Evolutionary conservation across 2,888 invertebrate genomes (phyloP).

Genomic region (Epinotia brunnichana): DNA sequence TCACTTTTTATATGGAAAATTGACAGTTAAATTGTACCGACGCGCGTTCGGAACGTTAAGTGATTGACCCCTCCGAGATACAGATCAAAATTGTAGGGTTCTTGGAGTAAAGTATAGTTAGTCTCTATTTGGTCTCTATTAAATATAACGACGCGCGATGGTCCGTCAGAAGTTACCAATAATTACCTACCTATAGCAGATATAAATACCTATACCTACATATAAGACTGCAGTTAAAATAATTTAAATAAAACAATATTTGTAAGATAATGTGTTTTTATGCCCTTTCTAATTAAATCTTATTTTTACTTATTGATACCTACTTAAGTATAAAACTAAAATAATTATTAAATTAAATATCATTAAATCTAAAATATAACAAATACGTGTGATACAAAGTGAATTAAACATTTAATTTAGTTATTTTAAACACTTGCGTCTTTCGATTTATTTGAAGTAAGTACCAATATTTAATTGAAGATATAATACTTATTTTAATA

Average conservation of each 20-base stretch:
- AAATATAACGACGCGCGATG: no score
- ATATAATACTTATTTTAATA: background rate
- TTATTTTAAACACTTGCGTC: background rate
- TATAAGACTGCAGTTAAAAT: background rate
- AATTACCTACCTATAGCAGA: no score
- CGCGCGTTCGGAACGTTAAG: no score
- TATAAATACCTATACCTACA: no score
- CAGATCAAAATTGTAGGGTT: no score
- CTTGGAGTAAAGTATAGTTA: no score
- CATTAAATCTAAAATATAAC: background rate
- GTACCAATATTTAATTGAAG: background rate
- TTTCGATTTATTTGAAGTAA: background rate
- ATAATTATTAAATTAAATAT: background rate
- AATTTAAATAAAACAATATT: conserved; percentile 2
- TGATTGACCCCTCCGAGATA: no score
- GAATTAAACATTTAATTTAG: no score
- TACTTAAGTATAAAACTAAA: conserved; percentile 4
- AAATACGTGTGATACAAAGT: background rate
- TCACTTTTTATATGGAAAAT: no score
- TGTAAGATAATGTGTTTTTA: conserved; percentile 7
- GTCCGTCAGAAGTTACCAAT: no score
- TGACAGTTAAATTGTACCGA: no score
- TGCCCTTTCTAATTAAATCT: conserved; percentile 22
- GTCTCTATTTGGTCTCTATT: no score
- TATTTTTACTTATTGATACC: background rate